Evolutionary conservation across 2,113 vertebrate species (phyloP).

Genomic region (Ramphastos sulfuratus): DNA sequence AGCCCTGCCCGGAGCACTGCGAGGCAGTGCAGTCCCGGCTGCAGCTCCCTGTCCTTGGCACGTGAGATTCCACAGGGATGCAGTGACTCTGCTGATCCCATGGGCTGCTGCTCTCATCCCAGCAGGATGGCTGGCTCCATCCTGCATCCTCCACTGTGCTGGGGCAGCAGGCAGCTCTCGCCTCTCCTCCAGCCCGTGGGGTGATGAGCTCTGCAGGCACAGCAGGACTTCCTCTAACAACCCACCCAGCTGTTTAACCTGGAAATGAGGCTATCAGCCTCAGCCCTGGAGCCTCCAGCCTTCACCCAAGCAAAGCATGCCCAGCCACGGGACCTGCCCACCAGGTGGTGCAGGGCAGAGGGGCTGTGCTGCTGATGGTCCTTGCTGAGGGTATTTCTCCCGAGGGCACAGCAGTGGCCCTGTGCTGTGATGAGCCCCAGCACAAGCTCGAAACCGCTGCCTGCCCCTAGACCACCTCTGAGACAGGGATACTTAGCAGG

Average conservation of each 20-base stretch:
- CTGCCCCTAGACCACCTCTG: fast-evolving
- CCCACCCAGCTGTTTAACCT: neutral
- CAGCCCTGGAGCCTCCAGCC: neutral
- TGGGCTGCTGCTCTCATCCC: neutral
- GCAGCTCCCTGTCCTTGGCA: neutral
- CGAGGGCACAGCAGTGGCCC: neutral
- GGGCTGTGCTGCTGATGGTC: fast-evolving
- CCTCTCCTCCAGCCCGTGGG: neutral
- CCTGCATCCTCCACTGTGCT: fast-evolving
- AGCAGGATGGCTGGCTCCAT: neutral
- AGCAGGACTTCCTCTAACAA: neutral
- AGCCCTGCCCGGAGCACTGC: neutral
- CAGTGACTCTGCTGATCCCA: fast-evolving
- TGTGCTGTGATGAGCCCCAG: neutral
- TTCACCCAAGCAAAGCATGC: neutral
- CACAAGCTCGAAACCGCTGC: neutral
- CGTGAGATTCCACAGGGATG: neutral
- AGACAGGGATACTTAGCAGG: neutral
- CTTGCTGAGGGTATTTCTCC: neutral
- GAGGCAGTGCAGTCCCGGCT: neutral
- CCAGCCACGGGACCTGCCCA: neutral
- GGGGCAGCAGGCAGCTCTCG: fast-evolving
- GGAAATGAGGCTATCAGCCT: neutral
- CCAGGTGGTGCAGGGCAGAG: neutral
- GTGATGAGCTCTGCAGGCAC: neutral